phyloP scores from a whole-genome alignment of 1,140 invertebrate genomes.

The Papilio xuthus region DNA sequence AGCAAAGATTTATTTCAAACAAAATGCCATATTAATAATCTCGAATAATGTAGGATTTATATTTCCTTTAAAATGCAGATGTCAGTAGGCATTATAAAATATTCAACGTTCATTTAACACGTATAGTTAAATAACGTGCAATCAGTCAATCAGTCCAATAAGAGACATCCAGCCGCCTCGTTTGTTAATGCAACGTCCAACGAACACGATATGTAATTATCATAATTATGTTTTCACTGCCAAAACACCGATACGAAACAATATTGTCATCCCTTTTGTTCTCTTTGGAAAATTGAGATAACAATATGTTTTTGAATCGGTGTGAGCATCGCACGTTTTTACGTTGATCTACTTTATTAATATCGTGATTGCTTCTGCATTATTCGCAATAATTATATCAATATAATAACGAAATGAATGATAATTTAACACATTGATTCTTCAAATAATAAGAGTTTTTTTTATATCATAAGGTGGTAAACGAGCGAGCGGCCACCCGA shows the following conservation, averaged over 20 bases:
- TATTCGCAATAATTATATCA: neutral
- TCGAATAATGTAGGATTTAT: too few species aligned
- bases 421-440: neutral
- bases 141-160: slow-evolving; percentile 16
- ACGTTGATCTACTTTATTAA: neutral
- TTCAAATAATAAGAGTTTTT: neutral
- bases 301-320: neutral
- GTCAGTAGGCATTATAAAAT: neutral
- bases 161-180: neutral
- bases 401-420: neutral
- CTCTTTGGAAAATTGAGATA: neutral
- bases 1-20: too few species aligned
- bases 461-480: too few species aligned
- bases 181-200: neutral
- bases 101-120: neutral
- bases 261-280: neutral
- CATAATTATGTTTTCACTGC: neutral
- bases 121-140: neutral
- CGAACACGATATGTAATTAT: neutral
- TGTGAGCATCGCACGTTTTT: too few species aligned
- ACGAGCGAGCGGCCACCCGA: too few species aligned
- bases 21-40: too few species aligned
- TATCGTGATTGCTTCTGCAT: neutral
- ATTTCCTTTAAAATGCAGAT: neutral
- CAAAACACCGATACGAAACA: neutral